Evolutionary conservation across 2,888 invertebrate species (phyloP).

Genomic region (Phortica magna): DNA sequence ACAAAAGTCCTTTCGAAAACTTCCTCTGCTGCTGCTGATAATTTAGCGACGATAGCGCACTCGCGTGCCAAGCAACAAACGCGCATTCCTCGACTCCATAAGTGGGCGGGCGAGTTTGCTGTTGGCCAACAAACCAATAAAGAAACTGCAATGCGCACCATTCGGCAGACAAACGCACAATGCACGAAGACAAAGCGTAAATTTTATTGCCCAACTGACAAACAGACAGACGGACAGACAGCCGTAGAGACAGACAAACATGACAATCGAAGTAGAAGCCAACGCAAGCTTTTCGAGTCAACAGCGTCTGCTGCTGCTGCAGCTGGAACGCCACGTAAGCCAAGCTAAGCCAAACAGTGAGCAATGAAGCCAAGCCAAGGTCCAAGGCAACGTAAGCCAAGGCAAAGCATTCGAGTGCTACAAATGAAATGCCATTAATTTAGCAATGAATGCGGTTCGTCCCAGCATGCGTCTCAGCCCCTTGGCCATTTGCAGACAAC

Average conservation of each 20-base stretch:
- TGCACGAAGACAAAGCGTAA: not conserved
- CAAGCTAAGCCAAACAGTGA: not conserved
- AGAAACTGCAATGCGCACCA: not conserved
- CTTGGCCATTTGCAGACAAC: constrained; percentile 19
- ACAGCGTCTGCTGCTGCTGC: constrained; percentile 59
- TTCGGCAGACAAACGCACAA: constrained; percentile 4
- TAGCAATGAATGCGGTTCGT: constrained; percentile 71
- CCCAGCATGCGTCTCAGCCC: constrained; percentile 36
- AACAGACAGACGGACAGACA: not conserved
- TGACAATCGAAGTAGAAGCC: constrained; percentile 50
- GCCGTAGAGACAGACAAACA: constrained; percentile 33
- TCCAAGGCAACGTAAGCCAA: no score
- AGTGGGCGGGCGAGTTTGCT: not conserved
- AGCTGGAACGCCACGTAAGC: constrained; percentile 24
- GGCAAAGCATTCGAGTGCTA: constrained; percentile 53
- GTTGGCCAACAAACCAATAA: not conserved
- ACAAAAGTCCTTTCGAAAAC: not conserved
- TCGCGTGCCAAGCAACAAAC: constrained; percentile 2
- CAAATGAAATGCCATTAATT: constrained; percentile 73
- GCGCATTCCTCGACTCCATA: not conserved
- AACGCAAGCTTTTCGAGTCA: constrained; percentile 56
- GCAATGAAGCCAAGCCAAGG: no score
- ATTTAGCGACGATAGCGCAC: not conserved
- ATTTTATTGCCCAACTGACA: constrained; percentile 8
- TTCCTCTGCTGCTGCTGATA: not conserved